phyloP scores from a whole-genome alignment of 1,140 invertebrate species.

The Metaphire vulgaris region DNA sequence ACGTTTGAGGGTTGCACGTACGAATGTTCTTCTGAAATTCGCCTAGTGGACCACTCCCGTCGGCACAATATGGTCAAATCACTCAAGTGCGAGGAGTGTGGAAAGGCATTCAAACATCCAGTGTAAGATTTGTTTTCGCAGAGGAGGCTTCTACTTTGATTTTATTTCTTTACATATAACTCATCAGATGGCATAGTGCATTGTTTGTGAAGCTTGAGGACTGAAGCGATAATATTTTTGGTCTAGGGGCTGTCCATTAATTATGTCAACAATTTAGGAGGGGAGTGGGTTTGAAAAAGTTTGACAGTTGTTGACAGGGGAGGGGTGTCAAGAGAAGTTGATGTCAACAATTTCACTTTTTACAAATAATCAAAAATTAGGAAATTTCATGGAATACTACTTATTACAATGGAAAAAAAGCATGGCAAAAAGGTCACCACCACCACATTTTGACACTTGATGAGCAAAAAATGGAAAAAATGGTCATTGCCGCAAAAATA shows the following conservation, averaged over 20 bases:
- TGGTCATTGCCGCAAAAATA: no score
- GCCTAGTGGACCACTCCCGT: slow-evolving; percentile 29
- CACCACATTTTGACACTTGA: no score
- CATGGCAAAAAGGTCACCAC: no score
- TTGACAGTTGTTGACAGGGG: no score
- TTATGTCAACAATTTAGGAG: no score
- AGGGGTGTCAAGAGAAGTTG: no score
- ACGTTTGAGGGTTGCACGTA: slow-evolving; percentile 32
- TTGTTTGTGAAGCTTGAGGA: neutral
- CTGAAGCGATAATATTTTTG: neutral
- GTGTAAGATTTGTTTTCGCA: slow-evolving; percentile 31
- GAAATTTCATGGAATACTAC: no score
- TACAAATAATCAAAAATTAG: no score
- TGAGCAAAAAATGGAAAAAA: no score
- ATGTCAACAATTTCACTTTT: no score
- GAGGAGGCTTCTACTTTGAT: neutral
- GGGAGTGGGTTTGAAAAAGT: no score
- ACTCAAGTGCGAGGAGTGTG: slow-evolving; percentile 34
- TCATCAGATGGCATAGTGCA: neutral
- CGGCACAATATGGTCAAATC: slow-evolving; percentile 33
- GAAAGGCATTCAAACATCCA: slow-evolving; percentile 33
- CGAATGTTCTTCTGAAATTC: slow-evolving; percentile 18
- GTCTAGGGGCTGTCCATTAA: neutral
- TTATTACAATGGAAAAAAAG: no score
- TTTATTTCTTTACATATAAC: slow-evolving; percentile 6